Percentiles rank a stretch among this genome's conserved stretches.
phyloP scores from a whole-genome alignment of 2,113 vertebrate species.

The Synchiropus splendidus region DNA sequence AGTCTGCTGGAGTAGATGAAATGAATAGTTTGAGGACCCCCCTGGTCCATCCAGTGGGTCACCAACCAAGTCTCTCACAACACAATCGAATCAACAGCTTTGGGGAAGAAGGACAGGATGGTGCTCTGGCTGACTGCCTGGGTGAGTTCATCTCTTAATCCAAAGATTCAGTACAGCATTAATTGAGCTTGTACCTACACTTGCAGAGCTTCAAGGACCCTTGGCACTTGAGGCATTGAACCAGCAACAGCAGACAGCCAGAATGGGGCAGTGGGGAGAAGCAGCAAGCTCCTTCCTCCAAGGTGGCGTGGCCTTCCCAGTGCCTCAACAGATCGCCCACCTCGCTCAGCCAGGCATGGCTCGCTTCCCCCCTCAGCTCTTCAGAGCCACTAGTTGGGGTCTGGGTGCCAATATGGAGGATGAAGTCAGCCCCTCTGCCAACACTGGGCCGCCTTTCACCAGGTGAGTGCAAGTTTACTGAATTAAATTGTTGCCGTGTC shows the following conservation, averaged over 20 bases:
- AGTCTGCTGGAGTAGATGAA: slow-evolving; percentile 76
- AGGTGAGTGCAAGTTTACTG: slow-evolving; percentile 60
- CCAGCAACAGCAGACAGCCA: slow-evolving; percentile 74
- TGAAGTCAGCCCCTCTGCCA: slow-evolving; percentile 60
- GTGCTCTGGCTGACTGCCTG: slow-evolving; percentile 75
- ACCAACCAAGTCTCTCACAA: slow-evolving; percentile 74
- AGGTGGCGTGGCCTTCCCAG: slow-evolving; percentile 76
- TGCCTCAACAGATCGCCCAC: slow-evolving; percentile 82
- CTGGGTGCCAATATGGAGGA: slow-evolving; percentile 77
- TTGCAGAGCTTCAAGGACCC: slow-evolving; percentile 73
- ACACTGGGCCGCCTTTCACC: slow-evolving; percentile 72
- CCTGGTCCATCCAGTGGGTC: slow-evolving; percentile 69
- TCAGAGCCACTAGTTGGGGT: slow-evolving; percentile 84
- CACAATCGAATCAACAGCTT: slow-evolving; percentile 78
- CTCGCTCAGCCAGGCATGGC: slow-evolving; percentile 78
- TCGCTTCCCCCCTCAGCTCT: slow-evolving; percentile 81
- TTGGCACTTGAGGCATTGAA: slow-evolving; percentile 82
- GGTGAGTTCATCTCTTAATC: slow-evolving; percentile 64
- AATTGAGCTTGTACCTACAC: too few species aligned
- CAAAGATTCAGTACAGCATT: too few species aligned
- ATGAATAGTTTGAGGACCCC: slow-evolving; percentile 74
- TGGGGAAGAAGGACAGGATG: slow-evolving; percentile 79
- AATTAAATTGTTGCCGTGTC: background rate
- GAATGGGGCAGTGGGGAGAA: slow-evolving; percentile 90
- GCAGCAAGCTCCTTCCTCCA: slow-evolving; percentile 81